Evolutionary conservation across 2,797 vertebrate species (phyloP).

Genomic region (Eulemur albifrons): DNA sequence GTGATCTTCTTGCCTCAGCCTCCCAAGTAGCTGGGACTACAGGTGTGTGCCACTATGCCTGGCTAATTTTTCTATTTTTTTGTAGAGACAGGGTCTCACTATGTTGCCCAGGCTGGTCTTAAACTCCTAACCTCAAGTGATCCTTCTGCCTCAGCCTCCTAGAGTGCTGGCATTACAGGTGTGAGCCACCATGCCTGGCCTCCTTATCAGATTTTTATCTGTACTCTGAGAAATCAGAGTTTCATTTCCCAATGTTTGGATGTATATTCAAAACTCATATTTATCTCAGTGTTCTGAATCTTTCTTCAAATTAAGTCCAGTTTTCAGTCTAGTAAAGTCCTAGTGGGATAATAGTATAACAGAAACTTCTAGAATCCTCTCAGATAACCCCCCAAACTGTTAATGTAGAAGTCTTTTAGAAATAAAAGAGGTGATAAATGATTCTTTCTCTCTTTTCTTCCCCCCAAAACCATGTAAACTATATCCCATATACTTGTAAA

Average conservation of each 20-base stretch:
- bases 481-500: not conserved
- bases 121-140: not conserved
- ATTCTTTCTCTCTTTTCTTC: not conserved
- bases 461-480: not conserved
- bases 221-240: not conserved
- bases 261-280: not conserved
- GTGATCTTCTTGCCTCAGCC: not conserved
- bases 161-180: not conserved
- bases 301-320: constrained; percentile 6
- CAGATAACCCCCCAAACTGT: not conserved
- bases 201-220: not conserved
- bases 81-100: not conserved
- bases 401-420: not conserved
- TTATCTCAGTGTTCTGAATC: constrained; percentile 1
- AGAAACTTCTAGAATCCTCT: not conserved
- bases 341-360: not conserved
- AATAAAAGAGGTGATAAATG: not conserved
- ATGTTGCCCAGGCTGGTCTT: not conserved
- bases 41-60: not conserved
- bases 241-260: constrained; percentile 19
- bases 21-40: not conserved
- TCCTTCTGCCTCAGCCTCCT: not conserved
- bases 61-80: not conserved
- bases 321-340: not conserved
- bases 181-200: not conserved